Conservation (phyloP, 2,113 vertebrate genomes). For the Platichthys flesus region DNA sequence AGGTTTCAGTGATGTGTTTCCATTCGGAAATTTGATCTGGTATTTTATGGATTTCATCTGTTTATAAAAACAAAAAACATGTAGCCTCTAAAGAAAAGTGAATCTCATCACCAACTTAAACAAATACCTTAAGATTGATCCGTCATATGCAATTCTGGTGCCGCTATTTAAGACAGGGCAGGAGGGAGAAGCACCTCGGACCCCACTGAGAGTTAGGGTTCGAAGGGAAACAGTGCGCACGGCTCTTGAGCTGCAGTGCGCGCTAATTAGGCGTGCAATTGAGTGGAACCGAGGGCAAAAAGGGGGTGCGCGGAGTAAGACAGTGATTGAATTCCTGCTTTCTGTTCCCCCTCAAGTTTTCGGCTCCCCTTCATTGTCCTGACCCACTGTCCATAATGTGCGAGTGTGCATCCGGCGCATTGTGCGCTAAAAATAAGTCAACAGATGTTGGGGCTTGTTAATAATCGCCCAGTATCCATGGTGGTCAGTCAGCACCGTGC, state of each 20-base stretch:
- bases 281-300: conserved; percentile 64
- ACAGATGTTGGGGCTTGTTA: conserved; percentile 84
- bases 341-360: conserved; percentile 43
- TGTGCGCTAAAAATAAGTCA: conserved; percentile 82
- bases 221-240: conserved; percentile 36
- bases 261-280: conserved; percentile 73
- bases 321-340: conserved; percentile 61
- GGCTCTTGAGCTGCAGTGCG: conserved; percentile 24
- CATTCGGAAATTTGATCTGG: too few relatives aligned
- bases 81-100: background rate
- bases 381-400: conserved; percentile 19
- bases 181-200: conserved; percentile 34
- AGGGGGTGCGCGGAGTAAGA: conserved; percentile 16
- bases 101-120: conserved; percentile 4
- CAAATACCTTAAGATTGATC: background rate
- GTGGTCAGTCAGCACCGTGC: conserved; percentile 65
- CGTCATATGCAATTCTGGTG: conserved; percentile 30
- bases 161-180: conserved; percentile 28
- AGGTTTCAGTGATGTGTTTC: too few relatives aligned
- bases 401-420: conserved; percentile 40
- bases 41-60: background rate
- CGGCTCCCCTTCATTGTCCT: conserved; percentile 27
- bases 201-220: conserved; percentile 21
- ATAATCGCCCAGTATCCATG: conserved; percentile 82
- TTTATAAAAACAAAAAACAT: background rate